Base-by-base conservation (phyloP, 2,888 invertebrate species). In the Cheilosia urbana region DNA sequence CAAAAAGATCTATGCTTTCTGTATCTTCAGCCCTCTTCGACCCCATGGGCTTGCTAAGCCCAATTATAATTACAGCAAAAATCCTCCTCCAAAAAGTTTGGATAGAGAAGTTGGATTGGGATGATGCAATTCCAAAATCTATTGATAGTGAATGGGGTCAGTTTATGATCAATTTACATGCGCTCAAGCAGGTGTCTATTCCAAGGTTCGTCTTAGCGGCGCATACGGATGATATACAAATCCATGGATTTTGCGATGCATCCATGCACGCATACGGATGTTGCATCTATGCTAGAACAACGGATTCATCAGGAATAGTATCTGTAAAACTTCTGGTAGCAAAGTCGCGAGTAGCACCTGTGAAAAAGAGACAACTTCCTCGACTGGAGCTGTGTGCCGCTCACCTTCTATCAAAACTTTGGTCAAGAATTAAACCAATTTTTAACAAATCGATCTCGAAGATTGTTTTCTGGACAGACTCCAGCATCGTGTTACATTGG, bases 41-140 rank as follows among this genome's bases (percentile, higher is more conserved):
- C 27, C 71, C 83, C 7, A 47, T 73, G 47, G 66, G 80, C 7
- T 30, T 85, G 24, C 17, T 87, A 17, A 69, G 83, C 37, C 83
- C 81, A 13, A 73, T 87, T 1, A 58, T 81, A 6, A 21, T 87
- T 11, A 24, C 34, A 0, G 80, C 82, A 6, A 84, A 87, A 77
- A 85, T 88, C 21, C 27, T 87, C 11, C 57, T 87, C 19, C 87
- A 87, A 47, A 69, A 87, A 55, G 37, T 81, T 9, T 87, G 78
- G 72, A 30, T 80, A 5, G 72, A 76, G 60, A 65, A 19, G 7
- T 45, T 45, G 45, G 45, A 45, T 19, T 65, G 72, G 69, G 81
- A 75, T 69, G 62, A 57, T 24, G n/a, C 51, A 15, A 13, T 60
- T 17, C 58, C 66, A 7, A n/a, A 47, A 17, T n/a, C 5, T 1